These are phyloP conservation scores for Odontesthes bonariensis DNA, from an alignment of 2,113 vertebrate genomes.

Conservation along the genomic window DNA sequence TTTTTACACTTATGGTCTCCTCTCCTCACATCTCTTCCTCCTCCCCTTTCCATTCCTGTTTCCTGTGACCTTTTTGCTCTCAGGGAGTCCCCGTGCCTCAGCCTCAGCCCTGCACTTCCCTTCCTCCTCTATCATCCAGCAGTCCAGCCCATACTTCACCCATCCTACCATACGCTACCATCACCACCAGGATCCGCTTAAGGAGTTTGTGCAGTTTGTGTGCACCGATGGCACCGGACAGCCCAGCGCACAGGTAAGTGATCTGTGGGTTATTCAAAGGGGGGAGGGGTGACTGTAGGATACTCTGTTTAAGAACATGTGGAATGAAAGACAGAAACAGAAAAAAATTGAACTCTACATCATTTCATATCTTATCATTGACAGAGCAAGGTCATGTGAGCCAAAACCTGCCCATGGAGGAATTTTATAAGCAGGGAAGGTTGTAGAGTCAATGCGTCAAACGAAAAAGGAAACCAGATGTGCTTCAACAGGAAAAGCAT, in stretches of 20 bases:
- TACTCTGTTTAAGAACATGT: neutral
- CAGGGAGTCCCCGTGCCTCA: constrained; percentile 95
- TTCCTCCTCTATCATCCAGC: constrained; percentile 96
- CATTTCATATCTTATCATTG: constrained; percentile 3
- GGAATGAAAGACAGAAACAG: neutral
- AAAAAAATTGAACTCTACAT: neutral
- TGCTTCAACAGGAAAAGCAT: constrained; percentile 8
- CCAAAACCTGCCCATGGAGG: constrained; percentile 2
- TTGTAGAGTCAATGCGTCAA: constrained; percentile 29
- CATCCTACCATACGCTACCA: constrained; percentile 98
- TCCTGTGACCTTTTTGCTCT: constrained; percentile 36
- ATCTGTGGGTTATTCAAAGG: constrained; percentile 3
- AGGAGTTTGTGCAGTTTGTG: constrained; percentile 97
- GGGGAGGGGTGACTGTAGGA: neutral
- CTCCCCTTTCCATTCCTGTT: constrained; percentile 14
- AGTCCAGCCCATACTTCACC: constrained; percentile 96
- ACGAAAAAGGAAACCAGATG: constrained; percentile 44
- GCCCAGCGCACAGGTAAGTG: constrained; percentile 91
- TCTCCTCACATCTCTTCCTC: constrained; percentile 24
- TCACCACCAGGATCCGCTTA: constrained; percentile 95
- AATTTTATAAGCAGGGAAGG: constrained; percentile 11
- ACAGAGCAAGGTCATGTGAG: constrained; percentile 4
- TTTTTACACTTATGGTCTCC: constrained; percentile 22
- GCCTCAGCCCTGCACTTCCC: constrained; percentile 98
- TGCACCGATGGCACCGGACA: constrained; percentile 94